Conservation (phyloP, 2,113 vertebrate genomes). For the Plecturocebus donacophilus region DNA sequence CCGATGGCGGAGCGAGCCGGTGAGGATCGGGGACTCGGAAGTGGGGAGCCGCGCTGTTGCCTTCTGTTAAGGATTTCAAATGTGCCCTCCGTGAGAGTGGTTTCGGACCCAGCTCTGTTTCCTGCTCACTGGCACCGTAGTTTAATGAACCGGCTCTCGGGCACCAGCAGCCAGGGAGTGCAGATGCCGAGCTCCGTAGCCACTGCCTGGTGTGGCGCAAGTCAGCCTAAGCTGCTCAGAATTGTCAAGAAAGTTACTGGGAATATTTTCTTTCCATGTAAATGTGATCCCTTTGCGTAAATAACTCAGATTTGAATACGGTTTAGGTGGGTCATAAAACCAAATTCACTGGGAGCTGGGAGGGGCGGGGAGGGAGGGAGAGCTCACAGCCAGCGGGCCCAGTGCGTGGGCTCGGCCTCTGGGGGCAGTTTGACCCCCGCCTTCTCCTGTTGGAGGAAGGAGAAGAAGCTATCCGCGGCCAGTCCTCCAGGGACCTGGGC, state of each 20-base stretch:
- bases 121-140: neutral
- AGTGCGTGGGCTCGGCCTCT: no score
- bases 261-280: slow-evolving; percentile 10
- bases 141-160: slow-evolving; percentile 17
- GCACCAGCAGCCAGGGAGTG: neutral
- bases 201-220: neutral
- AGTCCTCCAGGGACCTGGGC: no score
- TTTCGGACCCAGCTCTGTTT: neutral
- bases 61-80: rapidly evolving
- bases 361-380: neutral
- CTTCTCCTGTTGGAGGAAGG: neutral
- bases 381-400: neutral
- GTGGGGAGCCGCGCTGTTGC: rapidly evolving
- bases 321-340: slow-evolving; percentile 42
- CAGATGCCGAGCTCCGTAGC: neutral
- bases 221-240: neutral
- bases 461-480: neutral
- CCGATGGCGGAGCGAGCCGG: neutral
- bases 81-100: neutral
- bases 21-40: neutral
- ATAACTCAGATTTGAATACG: neutral
- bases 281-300: neutral
- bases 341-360: slow-evolving; percentile 9
- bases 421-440: neutral
- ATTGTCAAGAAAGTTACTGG: neutral